phyloP scores from a whole-genome alignment of 2,797 vertebrate species.

The Petrocephalus schoutedeni region DNA sequence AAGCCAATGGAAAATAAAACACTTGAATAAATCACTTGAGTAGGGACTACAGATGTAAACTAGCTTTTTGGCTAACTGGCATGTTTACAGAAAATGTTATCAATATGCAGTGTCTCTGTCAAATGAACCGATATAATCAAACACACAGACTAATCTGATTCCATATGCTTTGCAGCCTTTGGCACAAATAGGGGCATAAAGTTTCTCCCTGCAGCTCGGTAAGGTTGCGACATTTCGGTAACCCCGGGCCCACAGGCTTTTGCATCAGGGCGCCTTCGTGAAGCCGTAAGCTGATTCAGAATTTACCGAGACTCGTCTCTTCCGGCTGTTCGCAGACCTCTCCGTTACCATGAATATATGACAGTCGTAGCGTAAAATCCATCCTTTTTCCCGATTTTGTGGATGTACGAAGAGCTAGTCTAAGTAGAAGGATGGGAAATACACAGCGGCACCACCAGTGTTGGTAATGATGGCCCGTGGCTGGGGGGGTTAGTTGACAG shows the following conservation, averaged over 20 bases:
- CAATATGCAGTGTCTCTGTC: neutral
- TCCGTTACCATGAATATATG: neutral
- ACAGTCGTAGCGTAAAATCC: neutral
- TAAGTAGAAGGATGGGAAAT: neutral
- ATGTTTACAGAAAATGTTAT: neutral
- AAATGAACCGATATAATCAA: neutral
- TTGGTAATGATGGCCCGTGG: slow-evolving; percentile 25
- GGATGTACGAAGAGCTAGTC: neutral
- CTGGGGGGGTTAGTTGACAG: slow-evolving; percentile 27
- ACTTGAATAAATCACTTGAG: neutral
- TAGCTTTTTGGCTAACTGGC: neutral
- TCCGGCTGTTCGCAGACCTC: neutral
- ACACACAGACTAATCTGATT: neutral
- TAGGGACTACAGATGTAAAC: neutral
- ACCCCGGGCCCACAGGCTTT: neutral
- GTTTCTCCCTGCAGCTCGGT: neutral
- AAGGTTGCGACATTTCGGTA: neutral
- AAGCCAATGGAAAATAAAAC: neutral
- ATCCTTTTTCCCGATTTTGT: neutral
- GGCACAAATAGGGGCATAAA: neutral
- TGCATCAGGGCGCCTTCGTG: neutral
- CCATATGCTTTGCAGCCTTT: neutral
- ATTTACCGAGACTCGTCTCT: neutral
- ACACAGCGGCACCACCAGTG: slow-evolving; percentile 36
- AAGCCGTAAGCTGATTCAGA: neutral